Evolutionary conservation across 2,888 invertebrate genomes (phyloP).

Genomic region (Drosophila affinis): DNA sequence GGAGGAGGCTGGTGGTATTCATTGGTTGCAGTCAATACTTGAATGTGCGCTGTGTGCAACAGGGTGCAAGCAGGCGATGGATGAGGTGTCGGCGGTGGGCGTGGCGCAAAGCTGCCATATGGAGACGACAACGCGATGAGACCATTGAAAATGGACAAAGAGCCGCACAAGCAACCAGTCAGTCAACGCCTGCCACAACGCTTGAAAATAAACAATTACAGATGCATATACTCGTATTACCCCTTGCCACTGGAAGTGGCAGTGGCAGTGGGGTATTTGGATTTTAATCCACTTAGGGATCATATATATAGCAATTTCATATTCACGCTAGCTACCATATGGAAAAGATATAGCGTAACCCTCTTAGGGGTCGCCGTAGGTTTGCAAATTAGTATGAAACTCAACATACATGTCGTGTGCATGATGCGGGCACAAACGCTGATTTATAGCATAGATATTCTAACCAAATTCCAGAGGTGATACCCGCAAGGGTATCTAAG

Average conservation of each 20-base stretch:
- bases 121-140: not conserved
- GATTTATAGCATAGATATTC: too few species aligned
- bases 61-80: slow-evolving; percentile 5
- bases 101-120: slow-evolving; percentile 1
- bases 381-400: too few species aligned
- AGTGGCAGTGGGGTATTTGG: not conserved
- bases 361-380: too few species aligned
- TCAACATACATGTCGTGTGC: too few species aligned
- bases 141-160: slow-evolving; percentile 34
- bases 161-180: slow-evolving; percentile 5
- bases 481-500: not conserved
- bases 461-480: too few species aligned
- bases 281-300: not conserved
- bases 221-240: not conserved
- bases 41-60: slow-evolving; percentile 12
- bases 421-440: too few species aligned
- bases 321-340: not conserved
- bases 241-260: not conserved
- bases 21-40: not conserved
- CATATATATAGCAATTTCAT: not conserved
- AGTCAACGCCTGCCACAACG: not conserved
- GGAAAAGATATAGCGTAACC: too few species aligned
- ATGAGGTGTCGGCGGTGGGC: not conserved
- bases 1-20: slow-evolving; percentile 9
- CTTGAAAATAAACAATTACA: not conserved